Percentiles rank a stretch among this genome's conserved stretches.
These are phyloP conservation scores for Pseudachorutes palmiensis DNA, from an alignment of 1,140 invertebrate species.

Conservation along the genomic window DNA sequence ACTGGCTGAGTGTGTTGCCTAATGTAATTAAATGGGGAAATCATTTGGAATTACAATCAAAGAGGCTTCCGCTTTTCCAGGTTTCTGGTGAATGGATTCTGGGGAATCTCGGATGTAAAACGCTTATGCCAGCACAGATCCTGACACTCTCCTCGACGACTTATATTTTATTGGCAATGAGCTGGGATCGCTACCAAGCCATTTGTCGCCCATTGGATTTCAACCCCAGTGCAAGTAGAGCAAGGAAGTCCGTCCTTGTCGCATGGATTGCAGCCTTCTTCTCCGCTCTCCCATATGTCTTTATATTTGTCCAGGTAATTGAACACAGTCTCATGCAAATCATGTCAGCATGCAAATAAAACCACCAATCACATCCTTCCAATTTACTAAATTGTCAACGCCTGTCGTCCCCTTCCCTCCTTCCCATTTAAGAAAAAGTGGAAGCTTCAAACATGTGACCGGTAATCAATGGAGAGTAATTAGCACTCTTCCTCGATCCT, in stretches of 20 bases:
- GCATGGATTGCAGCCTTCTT: constrained; percentile 47
- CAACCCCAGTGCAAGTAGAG: constrained; percentile 33
- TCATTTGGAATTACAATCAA: too few species aligned
- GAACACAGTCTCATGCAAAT: background rate
- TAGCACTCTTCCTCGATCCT: too few species aligned
- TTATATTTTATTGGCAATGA: constrained; percentile 47
- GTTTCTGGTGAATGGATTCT: constrained; percentile 46
- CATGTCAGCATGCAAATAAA: background rate
- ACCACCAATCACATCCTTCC: too few species aligned
- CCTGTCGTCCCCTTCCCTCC: background rate
- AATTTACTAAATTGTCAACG: too few species aligned
- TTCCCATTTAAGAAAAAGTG: background rate
- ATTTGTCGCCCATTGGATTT: constrained; percentile 46
- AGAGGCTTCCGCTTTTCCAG: too few species aligned
- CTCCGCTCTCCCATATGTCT: constrained; percentile 45
- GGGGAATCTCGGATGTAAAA: constrained; percentile 43
- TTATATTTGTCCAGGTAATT: constrained; percentile 45
- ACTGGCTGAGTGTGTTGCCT: too few species aligned
- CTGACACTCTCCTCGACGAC: constrained; percentile 46
- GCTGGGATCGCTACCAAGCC: constrained; percentile 45
- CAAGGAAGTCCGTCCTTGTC: constrained; percentile 41
- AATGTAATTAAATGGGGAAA: too few species aligned
- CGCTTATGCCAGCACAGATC: constrained; percentile 45
- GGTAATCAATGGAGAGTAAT: too few species aligned
- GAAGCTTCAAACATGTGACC: too few species aligned